phyloP scores from a whole-genome alignment of 2,888 invertebrate genomes.

The Drosophila limbata region DNA sequence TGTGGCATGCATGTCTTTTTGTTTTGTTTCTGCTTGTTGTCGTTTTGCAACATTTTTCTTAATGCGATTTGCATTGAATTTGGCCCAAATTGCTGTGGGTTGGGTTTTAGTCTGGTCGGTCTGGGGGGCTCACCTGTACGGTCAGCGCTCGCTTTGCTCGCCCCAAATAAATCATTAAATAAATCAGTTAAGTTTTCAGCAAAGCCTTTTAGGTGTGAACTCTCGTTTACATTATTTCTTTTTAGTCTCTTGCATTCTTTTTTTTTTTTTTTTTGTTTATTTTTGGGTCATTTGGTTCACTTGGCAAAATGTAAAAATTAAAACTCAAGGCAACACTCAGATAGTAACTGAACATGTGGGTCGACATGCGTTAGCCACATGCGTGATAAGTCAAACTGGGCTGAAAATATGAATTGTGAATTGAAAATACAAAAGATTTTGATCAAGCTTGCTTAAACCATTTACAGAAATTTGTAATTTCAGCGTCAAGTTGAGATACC shows the following conservation, averaged over 20 bases:
- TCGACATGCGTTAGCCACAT: conserved; percentile 51
- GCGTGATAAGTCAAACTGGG: conserved; percentile 52
- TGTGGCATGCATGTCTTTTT: conserved; percentile 46
- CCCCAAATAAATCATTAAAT: conserved; percentile 69
- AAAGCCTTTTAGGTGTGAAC: conserved; percentile 70
- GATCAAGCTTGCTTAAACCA: not conserved
- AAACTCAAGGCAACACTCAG: conserved; percentile 43
- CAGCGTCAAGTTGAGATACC: not conserved
- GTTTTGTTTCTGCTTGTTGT: conserved; percentile 18
- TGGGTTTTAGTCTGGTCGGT: conserved; percentile 41
- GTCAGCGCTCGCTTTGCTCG: conserved; percentile 48
- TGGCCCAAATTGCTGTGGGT: conserved; percentile 61
- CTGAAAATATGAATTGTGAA: conserved; percentile 1
- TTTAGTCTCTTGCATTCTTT: conserved; percentile 20
- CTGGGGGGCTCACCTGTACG: conserved; percentile 55
- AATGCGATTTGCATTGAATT: conserved; percentile 80
- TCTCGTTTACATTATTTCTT: conserved; percentile 38
- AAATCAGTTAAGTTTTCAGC: conserved; percentile 35
- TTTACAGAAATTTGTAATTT: not conserved
- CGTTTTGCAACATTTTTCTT: conserved; percentile 66
- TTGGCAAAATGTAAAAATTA: conserved; percentile 30
- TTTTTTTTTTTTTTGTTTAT: conserved; percentile 21
- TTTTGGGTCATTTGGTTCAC: conserved; percentile 48
- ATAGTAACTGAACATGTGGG: conserved; percentile 51
- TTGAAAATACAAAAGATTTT: not conserved